Conservation (phyloP, 2,797 vertebrate species). For the Sebastes minor region DNA sequence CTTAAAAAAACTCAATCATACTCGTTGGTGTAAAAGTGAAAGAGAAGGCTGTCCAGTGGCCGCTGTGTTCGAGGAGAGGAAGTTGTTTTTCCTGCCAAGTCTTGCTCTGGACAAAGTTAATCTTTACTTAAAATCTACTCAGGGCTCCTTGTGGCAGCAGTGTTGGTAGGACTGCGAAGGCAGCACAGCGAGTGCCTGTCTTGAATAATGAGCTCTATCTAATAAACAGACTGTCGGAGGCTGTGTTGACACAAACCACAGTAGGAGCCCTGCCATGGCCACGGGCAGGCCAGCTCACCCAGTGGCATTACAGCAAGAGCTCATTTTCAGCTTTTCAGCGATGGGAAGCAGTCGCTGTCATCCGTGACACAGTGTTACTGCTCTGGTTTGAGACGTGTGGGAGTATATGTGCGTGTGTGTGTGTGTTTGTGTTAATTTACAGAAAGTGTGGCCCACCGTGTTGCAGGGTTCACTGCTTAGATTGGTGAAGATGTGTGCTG, state of each 20-base stretch:
- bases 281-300: conserved; percentile 60
- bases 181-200: conserved; percentile 59
- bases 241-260: conserved; percentile 70
- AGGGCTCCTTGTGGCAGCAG: conserved; percentile 54
- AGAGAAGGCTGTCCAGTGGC: conserved; percentile 26
- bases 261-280: conserved; percentile 63
- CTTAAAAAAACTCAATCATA: neutral
- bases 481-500: conserved; percentile 29
- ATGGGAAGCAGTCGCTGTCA: conserved; percentile 62
- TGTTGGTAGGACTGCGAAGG: conserved; percentile 37
- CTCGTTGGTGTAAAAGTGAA: conserved; percentile 19
- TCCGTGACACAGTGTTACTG: conserved; percentile 64
- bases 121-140: conserved; percentile 63
- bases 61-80: conserved; percentile 5
- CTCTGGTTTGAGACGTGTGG: conserved; percentile 33
- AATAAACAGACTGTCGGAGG: conserved; percentile 70
- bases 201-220: conserved; percentile 78
- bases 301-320: conserved; percentile 63
- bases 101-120: conserved; percentile 54
- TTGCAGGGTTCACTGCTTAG: conserved; percentile 24
- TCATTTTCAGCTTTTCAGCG: conserved; percentile 64
- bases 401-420: conserved; percentile 4
- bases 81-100: conserved; percentile 53
- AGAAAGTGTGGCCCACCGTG: conserved; percentile 16
- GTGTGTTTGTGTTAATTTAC: conserved; percentile 14